Percentiles rank a stretch among this genome's conserved stretches.
These are phyloP conservation scores for Anagyrus pseudococci DNA, from an alignment of 2,888 invertebrate species.

Conservation along the genomic window DNA sequence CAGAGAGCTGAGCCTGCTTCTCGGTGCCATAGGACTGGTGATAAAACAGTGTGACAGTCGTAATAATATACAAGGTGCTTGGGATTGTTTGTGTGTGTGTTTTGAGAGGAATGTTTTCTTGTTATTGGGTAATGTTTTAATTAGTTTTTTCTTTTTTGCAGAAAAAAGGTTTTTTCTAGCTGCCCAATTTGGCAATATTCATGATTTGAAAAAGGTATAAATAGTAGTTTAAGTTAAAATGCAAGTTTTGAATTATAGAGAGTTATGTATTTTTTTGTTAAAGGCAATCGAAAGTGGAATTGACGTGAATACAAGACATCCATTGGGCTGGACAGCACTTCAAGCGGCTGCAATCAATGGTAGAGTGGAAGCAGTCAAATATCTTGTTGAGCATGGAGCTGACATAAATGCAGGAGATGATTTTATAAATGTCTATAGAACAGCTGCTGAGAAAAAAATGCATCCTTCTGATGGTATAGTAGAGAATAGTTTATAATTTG, in stretches of 20 bases:
- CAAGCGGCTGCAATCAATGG: slow-evolving; percentile 86
- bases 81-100: background rate
- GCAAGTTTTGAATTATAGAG: slow-evolving; percentile 17
- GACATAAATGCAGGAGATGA: slow-evolving; percentile 79
- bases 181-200: slow-evolving; percentile 64
- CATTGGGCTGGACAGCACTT: slow-evolving; percentile 86
- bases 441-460: slow-evolving; percentile 71
- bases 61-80: slow-evolving; percentile 33
- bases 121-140: background rate
- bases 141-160: slow-evolving; percentile 34
- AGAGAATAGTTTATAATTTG: slow-evolving; percentile 25
- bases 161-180: slow-evolving; percentile 65
- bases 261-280: slow-evolving; percentile 12
- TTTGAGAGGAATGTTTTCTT: background rate
- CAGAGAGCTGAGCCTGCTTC: slow-evolving; percentile 29
- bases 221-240: slow-evolving; percentile 1
- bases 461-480: slow-evolving; percentile 75
- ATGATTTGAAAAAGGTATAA: slow-evolving; percentile 63
- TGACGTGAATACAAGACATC: slow-evolving; percentile 75
- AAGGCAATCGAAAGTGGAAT: slow-evolving; percentile 63
- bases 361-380: slow-evolving; percentile 67
- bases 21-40: slow-evolving; percentile 35
- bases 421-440: slow-evolving; percentile 74
- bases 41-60: slow-evolving; percentile 35
- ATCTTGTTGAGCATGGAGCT: slow-evolving; percentile 77